phyloP scores from a whole-genome alignment of 2,113 vertebrate genomes.

The Ascaphus truei region DNA sequence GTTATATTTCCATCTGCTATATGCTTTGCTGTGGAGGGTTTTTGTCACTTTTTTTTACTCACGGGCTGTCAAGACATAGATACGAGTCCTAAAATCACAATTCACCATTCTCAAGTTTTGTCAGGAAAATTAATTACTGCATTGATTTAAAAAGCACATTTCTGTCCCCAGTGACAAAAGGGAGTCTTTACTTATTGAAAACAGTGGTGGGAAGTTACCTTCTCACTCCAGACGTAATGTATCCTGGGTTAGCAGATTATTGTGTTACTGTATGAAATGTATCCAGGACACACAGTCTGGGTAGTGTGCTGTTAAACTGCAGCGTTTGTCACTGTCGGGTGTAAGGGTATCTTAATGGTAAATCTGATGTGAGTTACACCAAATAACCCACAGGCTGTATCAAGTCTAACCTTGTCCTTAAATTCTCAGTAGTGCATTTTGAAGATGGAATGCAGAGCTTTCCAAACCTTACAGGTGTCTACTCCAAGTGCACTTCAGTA shows the following conservation, averaged over 20 bases:
- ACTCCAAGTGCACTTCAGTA: too few relatives aligned
- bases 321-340: slow-evolving; percentile 12
- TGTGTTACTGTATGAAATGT: neutral
- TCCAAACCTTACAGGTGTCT: too few relatives aligned
- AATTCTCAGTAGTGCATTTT: neutral
- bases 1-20: too few relatives aligned
- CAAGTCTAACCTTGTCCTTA: slow-evolving; percentile 4
- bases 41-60: too few relatives aligned
- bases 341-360: slow-evolving; percentile 1
- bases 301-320: neutral
- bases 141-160: slow-evolving; percentile 52
- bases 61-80: slow-evolving; percentile 49
- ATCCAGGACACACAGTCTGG: neutral
- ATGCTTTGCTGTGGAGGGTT: too few relatives aligned
- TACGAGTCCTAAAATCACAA: slow-evolving; percentile 55
- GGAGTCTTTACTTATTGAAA: slow-evolving; percentile 54
- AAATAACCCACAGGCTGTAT: neutral
- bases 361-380: neutral
- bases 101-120: slow-evolving; percentile 51
- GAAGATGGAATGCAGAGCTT: too few relatives aligned
- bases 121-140: slow-evolving; percentile 62
- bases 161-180: slow-evolving; percentile 51
- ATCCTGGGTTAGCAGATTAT: too few relatives aligned
- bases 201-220: slow-evolving; percentile 13
- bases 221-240: neutral